Evolutionary conservation across 1,140 invertebrate species (phyloP).

Genomic region (Tribolium madens): DNA sequence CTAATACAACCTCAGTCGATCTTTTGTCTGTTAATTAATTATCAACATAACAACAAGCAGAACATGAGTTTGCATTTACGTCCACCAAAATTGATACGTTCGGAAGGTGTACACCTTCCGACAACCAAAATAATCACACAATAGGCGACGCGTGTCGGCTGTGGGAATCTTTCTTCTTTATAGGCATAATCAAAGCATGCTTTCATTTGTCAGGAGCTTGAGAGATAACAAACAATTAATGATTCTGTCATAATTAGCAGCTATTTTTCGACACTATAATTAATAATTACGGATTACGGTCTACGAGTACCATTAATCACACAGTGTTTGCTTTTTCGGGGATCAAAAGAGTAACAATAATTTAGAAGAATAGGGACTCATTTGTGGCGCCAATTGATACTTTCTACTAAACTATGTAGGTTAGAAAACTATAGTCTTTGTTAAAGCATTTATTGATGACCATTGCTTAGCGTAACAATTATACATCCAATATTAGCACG

Average conservation of each 20-base stretch:
- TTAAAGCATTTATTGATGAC: slow-evolving; percentile 43
- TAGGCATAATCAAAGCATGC: slow-evolving; percentile 1
- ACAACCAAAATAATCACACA: slow-evolving; percentile 27
- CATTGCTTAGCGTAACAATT: slow-evolving; percentile 41
- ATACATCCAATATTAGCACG: slow-evolving; percentile 23
- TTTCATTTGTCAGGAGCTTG: slow-evolving; percentile 22
- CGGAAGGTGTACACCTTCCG: slow-evolving; percentile 37
- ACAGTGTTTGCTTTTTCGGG: background rate
- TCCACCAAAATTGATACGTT: slow-evolving; percentile 34
- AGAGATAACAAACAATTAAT: slow-evolving; percentile 37
- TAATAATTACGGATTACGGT: slow-evolving; percentile 13
- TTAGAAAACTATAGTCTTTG: slow-evolving; percentile 59
- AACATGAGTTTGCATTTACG: slow-evolving; percentile 38
- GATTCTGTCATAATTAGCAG: slow-evolving; percentile 24
- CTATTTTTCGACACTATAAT: slow-evolving; percentile 26
- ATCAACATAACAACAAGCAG: slow-evolving; percentile 37
- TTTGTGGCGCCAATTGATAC: slow-evolving; percentile 48
- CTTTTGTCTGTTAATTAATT: slow-evolving; percentile 41
- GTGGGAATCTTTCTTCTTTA: slow-evolving; percentile 22
- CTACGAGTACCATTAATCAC: background rate
- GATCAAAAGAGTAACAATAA: background rate
- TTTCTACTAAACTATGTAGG: slow-evolving; percentile 63
- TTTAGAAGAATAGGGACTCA: slow-evolving; percentile 7
- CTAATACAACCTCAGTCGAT: slow-evolving; percentile 29
- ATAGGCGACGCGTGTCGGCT: slow-evolving; percentile 23